Percentiles rank a stretch among this genome's conserved stretches.
These are phyloP conservation scores for Lemur catta DNA, from an alignment of 2,797 vertebrate genomes.

Conservation along the genomic window DNA sequence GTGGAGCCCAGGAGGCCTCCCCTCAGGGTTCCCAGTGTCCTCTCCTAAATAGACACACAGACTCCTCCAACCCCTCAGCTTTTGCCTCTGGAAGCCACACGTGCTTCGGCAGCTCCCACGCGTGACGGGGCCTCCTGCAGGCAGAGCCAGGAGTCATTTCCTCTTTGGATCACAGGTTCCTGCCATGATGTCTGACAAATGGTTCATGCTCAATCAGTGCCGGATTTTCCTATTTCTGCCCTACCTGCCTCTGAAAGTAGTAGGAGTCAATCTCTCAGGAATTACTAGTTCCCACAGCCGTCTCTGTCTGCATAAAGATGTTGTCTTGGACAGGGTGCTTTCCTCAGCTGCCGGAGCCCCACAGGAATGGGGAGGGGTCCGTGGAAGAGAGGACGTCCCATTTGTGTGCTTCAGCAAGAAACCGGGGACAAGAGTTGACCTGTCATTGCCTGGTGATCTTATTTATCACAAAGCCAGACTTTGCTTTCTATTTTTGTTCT, in stretches of 20 bases:
- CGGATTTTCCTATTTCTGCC: neutral
- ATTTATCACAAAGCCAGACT: neutral
- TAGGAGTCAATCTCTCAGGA: neutral
- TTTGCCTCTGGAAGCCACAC: neutral
- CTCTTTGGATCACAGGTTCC: neutral
- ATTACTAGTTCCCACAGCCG: neutral
- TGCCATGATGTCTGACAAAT: neutral
- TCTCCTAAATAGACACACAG: neutral
- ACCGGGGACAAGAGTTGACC: neutral
- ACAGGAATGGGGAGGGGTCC: neutral
- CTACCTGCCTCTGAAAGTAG: neutral
- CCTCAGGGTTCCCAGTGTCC: neutral
- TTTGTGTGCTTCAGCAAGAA: neutral
- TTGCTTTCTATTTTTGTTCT: constrained; percentile 28
- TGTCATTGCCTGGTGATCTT: neutral
- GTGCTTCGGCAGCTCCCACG: neutral
- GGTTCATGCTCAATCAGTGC: neutral
- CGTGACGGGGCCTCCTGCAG: neutral
- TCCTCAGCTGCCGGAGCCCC: neutral
- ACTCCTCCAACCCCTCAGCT: neutral
- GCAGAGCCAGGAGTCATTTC: neutral
- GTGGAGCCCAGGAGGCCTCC: neutral
- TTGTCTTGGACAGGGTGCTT: neutral
- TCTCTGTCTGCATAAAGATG: neutral
- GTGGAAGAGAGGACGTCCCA: neutral